Evolutionary conservation across 2,797 vertebrate species (phyloP), one percentile per base, ranked within the genome.

Genomic region (Spondyliosoma cantharus): DNA sequence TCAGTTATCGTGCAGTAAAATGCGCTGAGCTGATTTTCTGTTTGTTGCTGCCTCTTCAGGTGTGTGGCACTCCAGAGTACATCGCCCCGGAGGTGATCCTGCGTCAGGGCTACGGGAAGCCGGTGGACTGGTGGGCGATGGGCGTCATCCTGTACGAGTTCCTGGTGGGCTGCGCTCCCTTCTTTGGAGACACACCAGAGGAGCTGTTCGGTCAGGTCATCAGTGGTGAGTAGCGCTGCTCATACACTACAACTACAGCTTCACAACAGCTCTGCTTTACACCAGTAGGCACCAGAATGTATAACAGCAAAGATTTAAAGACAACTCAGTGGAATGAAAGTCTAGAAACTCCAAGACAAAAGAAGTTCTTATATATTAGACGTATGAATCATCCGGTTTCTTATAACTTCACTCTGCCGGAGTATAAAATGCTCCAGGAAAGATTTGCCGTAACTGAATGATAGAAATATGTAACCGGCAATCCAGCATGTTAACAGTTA

Each of bases 101-200:
- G 77, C 96, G 96, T n/a, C 97, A 98, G 91, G 98, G 97, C 84
- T 99, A 98, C 8, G 98, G 98, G 63, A 99, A 98, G 88, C 98
- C 97, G 0, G 97, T 99, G 91, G 97, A 99, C 88, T 99, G 98
- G 98, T 99, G 98, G 98, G 97, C 97, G 29, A 99, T 99, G 98
- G 97, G 98, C 3, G 72, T 99, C 71, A 98, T 99, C 92, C 95
- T 99, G 46, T 99, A 97, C 0, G 97, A 99, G 90, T 99, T 99
- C 90, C 94, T 99, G 57, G 97, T 99, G 0, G 97, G 97, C 82
- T 98, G 97, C 0, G 97, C 96, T 0, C 98, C 98, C 1, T 99
- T 99, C 93, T 99, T 99, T 61, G 98, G 98, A 58, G 98, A 99
- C 92, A 99, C 98, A 0, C 96, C 98, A 0, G 98, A 99, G 85